Conservation (phyloP, 2,888 invertebrate species). For the Nephrotoma guestfalica region DNA sequence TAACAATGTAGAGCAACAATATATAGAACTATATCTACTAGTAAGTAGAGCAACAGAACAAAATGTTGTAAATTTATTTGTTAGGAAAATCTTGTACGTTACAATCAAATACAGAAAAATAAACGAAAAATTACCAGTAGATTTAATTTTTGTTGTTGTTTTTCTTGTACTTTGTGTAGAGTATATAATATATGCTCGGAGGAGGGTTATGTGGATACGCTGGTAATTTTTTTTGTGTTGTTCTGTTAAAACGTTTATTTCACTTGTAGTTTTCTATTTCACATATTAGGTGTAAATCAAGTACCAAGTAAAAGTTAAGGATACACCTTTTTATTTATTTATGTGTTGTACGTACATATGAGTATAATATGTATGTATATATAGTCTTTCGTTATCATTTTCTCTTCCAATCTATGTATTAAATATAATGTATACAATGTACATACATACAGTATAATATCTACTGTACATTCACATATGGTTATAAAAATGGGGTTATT, state of each 20-base stretch:
- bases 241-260: constrained; percentile 3
- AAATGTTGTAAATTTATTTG: not conserved
- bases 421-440: not conserved
- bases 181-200: not conserved
- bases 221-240: not conserved
- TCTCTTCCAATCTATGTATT: not conserved
- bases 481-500: constrained; percentile 8
- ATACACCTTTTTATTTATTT: constrained; percentile 1
- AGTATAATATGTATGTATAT: not conserved
- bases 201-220: not conserved
- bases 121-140: not conserved
- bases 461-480: not conserved
- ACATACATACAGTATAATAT: not conserved
- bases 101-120: not conserved
- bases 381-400: not conserved
- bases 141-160: not conserved
- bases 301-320: constrained; percentile 7
- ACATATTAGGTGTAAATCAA: constrained; percentile 12
- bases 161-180: not conserved
- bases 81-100: not conserved
- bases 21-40: not conserved
- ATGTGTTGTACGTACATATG: not conserved
- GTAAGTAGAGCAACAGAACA: not conserved
- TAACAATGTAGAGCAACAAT: not conserved
- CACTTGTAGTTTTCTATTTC: constrained; percentile 6